These are phyloP conservation scores for Muscina levida DNA, from an alignment of 2,888 invertebrate species.

Conservation along the genomic window DNA sequence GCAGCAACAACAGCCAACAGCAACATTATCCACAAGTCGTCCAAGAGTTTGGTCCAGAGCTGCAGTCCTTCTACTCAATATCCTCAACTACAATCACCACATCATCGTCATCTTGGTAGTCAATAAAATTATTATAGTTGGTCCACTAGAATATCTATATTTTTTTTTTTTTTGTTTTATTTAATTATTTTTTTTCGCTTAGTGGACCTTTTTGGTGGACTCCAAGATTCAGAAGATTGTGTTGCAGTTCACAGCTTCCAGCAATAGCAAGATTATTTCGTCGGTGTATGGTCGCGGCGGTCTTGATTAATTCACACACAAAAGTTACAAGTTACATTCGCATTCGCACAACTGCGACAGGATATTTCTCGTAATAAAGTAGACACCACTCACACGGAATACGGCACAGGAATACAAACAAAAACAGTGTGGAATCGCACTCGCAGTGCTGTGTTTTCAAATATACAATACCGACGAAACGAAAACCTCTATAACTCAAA, in stretches of 20 bases:
- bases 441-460: constrained; percentile 21
- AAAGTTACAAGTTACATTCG: constrained; percentile 1
- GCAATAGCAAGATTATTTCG: neutral
- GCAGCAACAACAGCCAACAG: constrained; percentile 18
- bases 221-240: neutral
- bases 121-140: neutral
- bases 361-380: constrained; percentile 9
- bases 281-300: constrained; percentile 24
- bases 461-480: constrained; percentile 38
- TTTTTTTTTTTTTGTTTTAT: too few relatives aligned
- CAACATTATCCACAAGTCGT: constrained; percentile 35
- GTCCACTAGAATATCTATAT: too few relatives aligned
- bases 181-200: too few relatives aligned
- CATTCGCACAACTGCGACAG: constrained; percentile 1
- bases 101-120: constrained; percentile 4
- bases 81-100: too few relatives aligned
- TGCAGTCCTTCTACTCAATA: neutral
- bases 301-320: constrained; percentile 16
- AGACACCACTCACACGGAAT: constrained; percentile 30
- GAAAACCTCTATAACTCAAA: constrained; percentile 41
- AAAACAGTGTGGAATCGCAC: constrained; percentile 9
- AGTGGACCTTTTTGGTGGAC: too few relatives aligned
- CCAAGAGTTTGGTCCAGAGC: constrained; percentile 1
- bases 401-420: constrained; percentile 33
- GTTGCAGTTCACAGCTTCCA: constrained; percentile 11